These are phyloP conservation scores for Caenorhabditis sp. DNA, from an alignment of 2,888 invertebrate species.

Conservation along the genomic window DNA sequence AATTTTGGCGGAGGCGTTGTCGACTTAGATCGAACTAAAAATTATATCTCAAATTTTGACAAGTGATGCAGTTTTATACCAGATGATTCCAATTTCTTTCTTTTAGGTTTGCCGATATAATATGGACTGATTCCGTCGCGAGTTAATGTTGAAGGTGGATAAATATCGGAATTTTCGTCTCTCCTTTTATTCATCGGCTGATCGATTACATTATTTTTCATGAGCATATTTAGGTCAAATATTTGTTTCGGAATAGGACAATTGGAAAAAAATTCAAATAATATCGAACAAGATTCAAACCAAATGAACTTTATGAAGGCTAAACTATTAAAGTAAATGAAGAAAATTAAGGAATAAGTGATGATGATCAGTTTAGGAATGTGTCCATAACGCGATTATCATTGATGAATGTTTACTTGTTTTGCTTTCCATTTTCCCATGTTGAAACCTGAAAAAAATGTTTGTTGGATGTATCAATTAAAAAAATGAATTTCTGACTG, in stretches of 20 bases:
- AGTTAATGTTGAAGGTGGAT: conserved; percentile 35
- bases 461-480: too few relatives aligned
- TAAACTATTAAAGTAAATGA: not conserved
- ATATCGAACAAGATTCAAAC: not conserved
- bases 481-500: too few relatives aligned
- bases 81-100: not conserved
- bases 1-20: not conserved
- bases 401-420: conserved; percentile 22
- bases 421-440: conserved; percentile 82
- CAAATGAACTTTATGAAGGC: not conserved
- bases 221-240: conserved; percentile 13
- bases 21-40: not conserved
- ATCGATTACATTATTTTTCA: too few relatives aligned
- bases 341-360: conserved; percentile 5
- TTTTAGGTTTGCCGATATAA: conserved; percentile 37
- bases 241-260: not conserved
- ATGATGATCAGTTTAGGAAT: conserved; percentile 28
- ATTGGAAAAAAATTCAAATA: not conserved
- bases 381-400: conserved; percentile 17
- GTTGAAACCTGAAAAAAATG: conserved; percentile 80
- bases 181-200: not conserved
- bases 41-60: not conserved
- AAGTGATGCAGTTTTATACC: too few relatives aligned
- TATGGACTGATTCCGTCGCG: conserved; percentile 34
- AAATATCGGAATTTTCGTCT: conserved; percentile 18